Evolutionary conservation across 2,797 vertebrate genomes (phyloP).

Genomic region (Gallinago stenura): DNA sequence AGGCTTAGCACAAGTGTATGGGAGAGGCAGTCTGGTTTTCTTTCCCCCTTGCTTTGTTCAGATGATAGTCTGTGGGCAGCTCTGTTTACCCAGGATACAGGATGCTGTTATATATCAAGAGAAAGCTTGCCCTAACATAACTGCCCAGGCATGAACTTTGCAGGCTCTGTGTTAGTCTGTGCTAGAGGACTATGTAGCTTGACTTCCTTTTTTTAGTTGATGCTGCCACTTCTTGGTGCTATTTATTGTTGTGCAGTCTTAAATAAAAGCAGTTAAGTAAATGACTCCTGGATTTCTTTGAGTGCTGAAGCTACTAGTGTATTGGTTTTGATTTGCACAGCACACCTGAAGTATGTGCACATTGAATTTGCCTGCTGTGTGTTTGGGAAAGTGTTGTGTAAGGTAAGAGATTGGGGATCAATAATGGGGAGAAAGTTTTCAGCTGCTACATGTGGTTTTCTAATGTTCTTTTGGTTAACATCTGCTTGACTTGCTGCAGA

Average conservation of each 20-base stretch:
- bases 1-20: neutral
- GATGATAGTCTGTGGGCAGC: neutral
- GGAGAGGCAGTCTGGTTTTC: neutral
- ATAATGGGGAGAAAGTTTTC: neutral
- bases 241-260: neutral
- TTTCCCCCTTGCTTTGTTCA: neutral
- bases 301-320: neutral
- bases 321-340: accelerated
- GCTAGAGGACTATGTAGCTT: neutral
- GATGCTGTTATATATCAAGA: neutral
- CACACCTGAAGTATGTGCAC: neutral
- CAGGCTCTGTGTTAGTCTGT: neutral
- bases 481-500: neutral
- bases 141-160: neutral
- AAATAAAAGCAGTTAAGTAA: neutral
- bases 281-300: neutral
- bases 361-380: neutral
- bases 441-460: neutral
- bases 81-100: neutral
- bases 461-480: neutral
- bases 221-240: neutral
- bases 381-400: neutral
- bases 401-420: neutral
- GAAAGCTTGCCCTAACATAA: neutral
- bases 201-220: neutral